These are phyloP conservation scores for Saguinus imperator DNA, from an alignment of 2,113 vertebrate genomes.

Conservation along the genomic window DNA sequence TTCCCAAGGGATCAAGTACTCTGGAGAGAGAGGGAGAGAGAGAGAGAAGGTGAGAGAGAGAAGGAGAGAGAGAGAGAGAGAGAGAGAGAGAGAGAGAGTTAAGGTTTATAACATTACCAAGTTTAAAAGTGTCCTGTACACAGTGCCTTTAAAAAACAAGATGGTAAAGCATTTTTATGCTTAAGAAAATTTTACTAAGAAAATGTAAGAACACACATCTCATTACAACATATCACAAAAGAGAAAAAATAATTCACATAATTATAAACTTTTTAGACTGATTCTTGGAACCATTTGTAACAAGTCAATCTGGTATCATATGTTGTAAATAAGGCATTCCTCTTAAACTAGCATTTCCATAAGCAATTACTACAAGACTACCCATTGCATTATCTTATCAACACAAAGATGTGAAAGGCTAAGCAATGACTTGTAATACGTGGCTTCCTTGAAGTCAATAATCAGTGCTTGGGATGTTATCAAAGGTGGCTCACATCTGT, in stretches of 20 bases:
- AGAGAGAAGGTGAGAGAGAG: too few species aligned
- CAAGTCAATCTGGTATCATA: not conserved
- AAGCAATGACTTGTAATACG: not conserved
- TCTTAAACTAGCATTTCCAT: not conserved
- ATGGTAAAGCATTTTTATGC: slow-evolving; percentile 36
- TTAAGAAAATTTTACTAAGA: slow-evolving; percentile 85
- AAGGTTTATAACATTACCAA: not conserved
- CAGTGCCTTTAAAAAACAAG: slow-evolving; percentile 46
- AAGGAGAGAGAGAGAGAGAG: too few species aligned
- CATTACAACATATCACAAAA: slow-evolving; percentile 74
- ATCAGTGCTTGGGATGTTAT: not conserved
- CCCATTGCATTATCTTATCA: not conserved
- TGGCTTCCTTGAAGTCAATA: slow-evolving; percentile 1
- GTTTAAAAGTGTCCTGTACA: not conserved
- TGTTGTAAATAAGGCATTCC: not conserved
- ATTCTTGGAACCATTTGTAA: slow-evolving; percentile 33
- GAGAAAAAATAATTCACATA: slow-evolving; percentile 52
- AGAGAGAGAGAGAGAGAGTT: not conserved
- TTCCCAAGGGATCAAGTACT: not conserved
- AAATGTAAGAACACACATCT: slow-evolving; percentile 82
- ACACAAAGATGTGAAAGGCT: not conserved
- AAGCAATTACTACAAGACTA: not conserved
- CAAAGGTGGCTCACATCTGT: not conserved
- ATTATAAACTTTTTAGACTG: slow-evolving; percentile 62
- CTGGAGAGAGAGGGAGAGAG: not conserved